phyloP scores from a whole-genome alignment of 2,113 vertebrate genomes.

The Megatriorchis doriae region DNA sequence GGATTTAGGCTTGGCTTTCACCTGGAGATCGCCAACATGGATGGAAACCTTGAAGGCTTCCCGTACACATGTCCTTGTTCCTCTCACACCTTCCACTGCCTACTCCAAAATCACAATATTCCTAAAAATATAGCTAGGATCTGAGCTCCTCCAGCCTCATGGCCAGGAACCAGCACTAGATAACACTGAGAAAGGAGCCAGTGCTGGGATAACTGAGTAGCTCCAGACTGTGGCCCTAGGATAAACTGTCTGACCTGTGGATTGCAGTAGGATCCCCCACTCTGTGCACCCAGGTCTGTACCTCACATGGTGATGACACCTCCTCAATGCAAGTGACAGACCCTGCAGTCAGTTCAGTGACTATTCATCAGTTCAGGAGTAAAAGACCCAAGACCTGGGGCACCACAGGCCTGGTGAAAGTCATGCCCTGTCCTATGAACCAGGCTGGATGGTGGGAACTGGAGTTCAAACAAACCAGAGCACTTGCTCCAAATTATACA shows the following conservation, averaged over 20 bases:
- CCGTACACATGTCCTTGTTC: background rate
- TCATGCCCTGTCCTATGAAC: background rate
- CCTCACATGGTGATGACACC: background rate
- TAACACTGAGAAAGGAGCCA: background rate
- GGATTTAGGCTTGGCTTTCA: background rate
- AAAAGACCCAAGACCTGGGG: background rate
- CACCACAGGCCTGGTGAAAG: background rate
- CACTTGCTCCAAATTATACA: background rate
- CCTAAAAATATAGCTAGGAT: background rate
- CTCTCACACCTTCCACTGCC: background rate
- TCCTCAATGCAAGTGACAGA: background rate
- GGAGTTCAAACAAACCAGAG: background rate
- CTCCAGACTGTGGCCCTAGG: no score
- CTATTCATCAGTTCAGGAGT: background rate
- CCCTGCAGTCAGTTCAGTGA: background rate
- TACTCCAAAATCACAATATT: background rate
- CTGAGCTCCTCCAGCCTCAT: background rate
- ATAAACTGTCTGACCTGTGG: background rate
- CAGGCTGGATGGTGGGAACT: background rate
- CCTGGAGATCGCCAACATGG: background rate
- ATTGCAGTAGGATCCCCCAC: fast-evolving
- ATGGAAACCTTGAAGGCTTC: background rate
- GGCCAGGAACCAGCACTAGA: background rate
- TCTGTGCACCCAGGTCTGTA: background rate
- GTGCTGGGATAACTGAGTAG: background rate